These are phyloP conservation scores for Artemisiospiza belli DNA, from an alignment of 2,113 vertebrate species.

Conservation along the genomic window DNA sequence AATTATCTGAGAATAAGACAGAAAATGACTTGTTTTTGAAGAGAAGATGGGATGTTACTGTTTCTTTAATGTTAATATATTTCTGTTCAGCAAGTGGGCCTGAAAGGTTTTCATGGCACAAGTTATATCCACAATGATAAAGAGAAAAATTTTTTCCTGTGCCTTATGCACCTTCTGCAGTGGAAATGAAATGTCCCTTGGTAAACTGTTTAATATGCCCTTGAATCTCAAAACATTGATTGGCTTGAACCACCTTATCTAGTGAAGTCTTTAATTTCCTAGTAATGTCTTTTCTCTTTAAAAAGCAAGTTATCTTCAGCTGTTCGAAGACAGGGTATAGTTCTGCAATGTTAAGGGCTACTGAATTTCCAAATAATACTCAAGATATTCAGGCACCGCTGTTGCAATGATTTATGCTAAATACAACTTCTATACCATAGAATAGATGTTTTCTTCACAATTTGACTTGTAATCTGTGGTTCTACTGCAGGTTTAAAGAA, in stretches of 20 bases:
- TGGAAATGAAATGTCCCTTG: background rate
- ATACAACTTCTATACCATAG: background rate
- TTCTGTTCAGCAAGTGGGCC: background rate
- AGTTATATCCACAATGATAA: background rate
- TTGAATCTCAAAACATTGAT: background rate
- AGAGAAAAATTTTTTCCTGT: background rate
- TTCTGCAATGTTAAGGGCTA: background rate
- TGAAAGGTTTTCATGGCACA: background rate
- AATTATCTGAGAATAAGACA: background rate
- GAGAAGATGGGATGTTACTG: background rate
- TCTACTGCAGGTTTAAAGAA: background rate
- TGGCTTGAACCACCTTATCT: background rate
- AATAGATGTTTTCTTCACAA: accelerated
- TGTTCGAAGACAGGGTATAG: background rate
- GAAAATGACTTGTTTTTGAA: background rate
- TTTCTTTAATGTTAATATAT: background rate
- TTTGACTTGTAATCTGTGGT: background rate
- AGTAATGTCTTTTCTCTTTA: background rate
- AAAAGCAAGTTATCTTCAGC: background rate
- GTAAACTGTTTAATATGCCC: background rate
- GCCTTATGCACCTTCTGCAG: background rate
- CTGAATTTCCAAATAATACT: background rate
- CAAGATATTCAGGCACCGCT: background rate
- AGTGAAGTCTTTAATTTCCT: background rate
- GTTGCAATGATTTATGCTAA: background rate